Evolutionary conservation across 1,140 invertebrate genomes (phyloP), one percentile per base, ranked within the genome.

Genomic region (Drosophila ironensis): DNA sequence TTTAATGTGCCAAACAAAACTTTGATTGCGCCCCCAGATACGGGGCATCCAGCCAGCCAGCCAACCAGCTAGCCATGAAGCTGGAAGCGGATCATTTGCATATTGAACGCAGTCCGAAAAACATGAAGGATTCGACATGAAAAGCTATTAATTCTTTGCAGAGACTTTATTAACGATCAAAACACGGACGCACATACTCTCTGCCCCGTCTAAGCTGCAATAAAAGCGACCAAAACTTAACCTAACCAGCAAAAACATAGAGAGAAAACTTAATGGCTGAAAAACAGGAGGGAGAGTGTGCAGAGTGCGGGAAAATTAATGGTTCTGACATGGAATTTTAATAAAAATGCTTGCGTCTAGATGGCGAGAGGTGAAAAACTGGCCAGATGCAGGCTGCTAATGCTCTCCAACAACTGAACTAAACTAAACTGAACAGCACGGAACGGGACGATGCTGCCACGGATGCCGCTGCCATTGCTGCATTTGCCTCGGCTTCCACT

Each of bases 341-440:
- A 86, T 86, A 86, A 86, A 86, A 86, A 86, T 86, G 60, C 80
- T 86, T 86, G 74, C 59, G 60, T 86, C 78, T 68, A 78, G 74
- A 86, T 72, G 50, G 64, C 64, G 57, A 57, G 70, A 84, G 80
- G 74, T 86, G 70, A 86, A 86, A 84, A 84, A 80, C 64, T 71
- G 74, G 57, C 69, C 80, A 84, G 76, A 77, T 74, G 66, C 64
- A 67, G 70, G 22, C 56, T 63, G 40, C 64, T 60, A 48, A 50
- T 70, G 53, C 40, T 70, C n/a, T n/a, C 28, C 47, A 22, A 35
- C 56, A 33, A 40, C 56, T 51, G 20, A 24, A 19, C 45, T 28
- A 14, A 51, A 25, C 52, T 44, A 41, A 25, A 52, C 64, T 22
- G 41, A n/a, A n/a, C n/a, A n/a, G 17, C 33, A 37, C 33, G 33